Evolutionary conservation across 1,140 invertebrate genomes (phyloP).

Genomic region (Drosophila arawakana): DNA sequence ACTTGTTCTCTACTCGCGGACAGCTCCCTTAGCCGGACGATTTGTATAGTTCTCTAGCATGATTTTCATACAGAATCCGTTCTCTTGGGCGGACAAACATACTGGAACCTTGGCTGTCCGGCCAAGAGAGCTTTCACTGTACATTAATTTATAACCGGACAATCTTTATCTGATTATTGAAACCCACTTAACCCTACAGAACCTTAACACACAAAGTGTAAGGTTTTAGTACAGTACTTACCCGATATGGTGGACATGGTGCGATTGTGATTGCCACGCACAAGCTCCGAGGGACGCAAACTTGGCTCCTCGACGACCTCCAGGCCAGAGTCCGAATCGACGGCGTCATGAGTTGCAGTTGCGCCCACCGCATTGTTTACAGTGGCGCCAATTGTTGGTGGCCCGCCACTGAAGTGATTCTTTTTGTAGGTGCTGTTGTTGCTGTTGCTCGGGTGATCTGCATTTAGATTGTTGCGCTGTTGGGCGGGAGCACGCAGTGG

Average conservation of each 20-base stretch:
- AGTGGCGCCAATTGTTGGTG: conserved; percentile 14
- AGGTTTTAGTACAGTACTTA: conserved; percentile 35
- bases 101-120: no score
- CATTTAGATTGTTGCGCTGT: conserved; percentile 54
- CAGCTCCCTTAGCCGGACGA: no score
- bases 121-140: no score
- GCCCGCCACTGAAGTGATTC: conserved; percentile 38
- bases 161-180: no score
- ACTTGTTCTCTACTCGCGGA: no score
- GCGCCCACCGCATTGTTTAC: conserved; percentile 2
- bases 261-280: conserved; percentile 85
- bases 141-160: no score
- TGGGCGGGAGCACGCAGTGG: conserved; percentile 84
- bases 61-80: no score
- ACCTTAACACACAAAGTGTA: no score
- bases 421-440: conserved; percentile 56
- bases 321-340: conserved; percentile 83
- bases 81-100: no score
- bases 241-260: conserved; percentile 84
- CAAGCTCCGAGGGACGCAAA: conserved; percentile 87
- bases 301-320: conserved; percentile 87
- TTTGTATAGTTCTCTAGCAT: no score
- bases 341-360: conserved; percentile 43
- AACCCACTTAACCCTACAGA: no score
- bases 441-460: conserved; percentile 35